Conservation (phyloP, 2,888 invertebrate species). For the Leuctra nigra region DNA sequence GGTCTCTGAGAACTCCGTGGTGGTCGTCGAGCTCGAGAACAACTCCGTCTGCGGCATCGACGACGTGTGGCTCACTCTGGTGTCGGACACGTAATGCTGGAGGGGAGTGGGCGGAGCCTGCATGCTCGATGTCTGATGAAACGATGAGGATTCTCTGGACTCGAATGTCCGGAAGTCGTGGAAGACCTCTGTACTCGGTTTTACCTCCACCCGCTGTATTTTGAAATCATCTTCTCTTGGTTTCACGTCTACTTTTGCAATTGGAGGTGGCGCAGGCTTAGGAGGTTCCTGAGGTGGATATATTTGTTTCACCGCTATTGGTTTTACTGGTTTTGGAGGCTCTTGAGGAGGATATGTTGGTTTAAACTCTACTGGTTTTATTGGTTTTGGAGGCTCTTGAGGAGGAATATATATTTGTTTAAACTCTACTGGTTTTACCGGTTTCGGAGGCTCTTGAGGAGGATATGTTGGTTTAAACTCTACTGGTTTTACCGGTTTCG, state of each 20-base stretch:
- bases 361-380: constrained; percentile 29
- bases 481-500: constrained; percentile 29
- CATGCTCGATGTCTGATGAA: background rate
- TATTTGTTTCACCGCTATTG: too few relatives aligned
- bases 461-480: constrained; percentile 20
- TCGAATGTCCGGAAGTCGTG: too few relatives aligned
- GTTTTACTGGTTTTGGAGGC: too few relatives aligned
- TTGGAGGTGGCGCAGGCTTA: background rate
- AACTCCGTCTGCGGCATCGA: constrained; percentile 19
- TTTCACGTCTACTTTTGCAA: background rate
- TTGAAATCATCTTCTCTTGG: too few relatives aligned
- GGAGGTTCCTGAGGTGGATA: background rate
- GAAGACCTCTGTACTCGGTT: too few relatives aligned
- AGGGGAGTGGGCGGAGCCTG: background rate
- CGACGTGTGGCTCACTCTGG: constrained; percentile 31
- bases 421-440: too few relatives aligned
- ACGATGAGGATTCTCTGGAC: background rate
- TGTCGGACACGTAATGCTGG: constrained; percentile 39
- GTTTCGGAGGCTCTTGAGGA: constrained; percentile 20
- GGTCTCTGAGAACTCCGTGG: constrained; percentile 22
- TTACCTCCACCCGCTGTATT: too few relatives aligned
- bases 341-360: too few relatives aligned
- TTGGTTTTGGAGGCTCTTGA: constrained; percentile 26
- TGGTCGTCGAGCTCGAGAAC: constrained; percentile 12
- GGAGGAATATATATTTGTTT: too few relatives aligned